Evolutionary conservation across 2,888 invertebrate species (phyloP).

Genomic region (Balanococcus diminutus): DNA sequence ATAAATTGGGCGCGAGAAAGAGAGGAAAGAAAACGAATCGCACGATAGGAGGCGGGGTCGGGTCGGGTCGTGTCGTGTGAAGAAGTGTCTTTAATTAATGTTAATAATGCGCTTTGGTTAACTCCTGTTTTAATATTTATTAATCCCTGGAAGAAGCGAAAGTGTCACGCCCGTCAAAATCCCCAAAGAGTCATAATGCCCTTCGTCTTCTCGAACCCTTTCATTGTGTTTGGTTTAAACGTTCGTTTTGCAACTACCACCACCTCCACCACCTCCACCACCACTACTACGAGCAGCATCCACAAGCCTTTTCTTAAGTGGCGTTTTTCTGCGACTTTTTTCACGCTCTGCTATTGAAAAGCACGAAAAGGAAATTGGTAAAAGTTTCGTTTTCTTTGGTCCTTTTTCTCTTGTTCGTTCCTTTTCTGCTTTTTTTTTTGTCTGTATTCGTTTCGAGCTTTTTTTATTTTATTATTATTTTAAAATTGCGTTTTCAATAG

Average conservation of each 20-base stretch:
- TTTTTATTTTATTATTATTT: neutral
- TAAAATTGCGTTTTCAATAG: constrained; percentile 1
- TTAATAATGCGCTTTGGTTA: constrained; percentile 55
- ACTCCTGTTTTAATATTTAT: constrained; percentile 55
- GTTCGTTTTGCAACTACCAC: constrained; percentile 1
- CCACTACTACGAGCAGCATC: too few relatives aligned
- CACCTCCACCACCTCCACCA: too few relatives aligned
- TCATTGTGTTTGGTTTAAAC: constrained; percentile 48
- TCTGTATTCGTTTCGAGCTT: neutral
- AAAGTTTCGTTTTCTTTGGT: constrained; percentile 23
- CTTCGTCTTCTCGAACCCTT: constrained; percentile 45
- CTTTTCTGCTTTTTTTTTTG: neutral
- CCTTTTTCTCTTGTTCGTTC: neutral
- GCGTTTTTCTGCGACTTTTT: neutral
- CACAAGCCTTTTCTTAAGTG: neutral
- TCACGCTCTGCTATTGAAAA: constrained; percentile 31
- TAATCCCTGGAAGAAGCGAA: constrained; percentile 54
- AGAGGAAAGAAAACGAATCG: constrained; percentile 19
- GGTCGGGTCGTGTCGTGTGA: constrained; percentile 44
- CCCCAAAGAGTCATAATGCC: constrained; percentile 50
- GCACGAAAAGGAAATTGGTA: neutral
- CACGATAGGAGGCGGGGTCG: constrained; percentile 33
- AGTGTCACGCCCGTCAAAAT: constrained; percentile 55
- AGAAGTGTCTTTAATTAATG: constrained; percentile 54
- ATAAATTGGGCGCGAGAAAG: neutral